Conservation (phyloP, 2,888 invertebrate genomes). For the Zaprionus lineosus region DNA sequence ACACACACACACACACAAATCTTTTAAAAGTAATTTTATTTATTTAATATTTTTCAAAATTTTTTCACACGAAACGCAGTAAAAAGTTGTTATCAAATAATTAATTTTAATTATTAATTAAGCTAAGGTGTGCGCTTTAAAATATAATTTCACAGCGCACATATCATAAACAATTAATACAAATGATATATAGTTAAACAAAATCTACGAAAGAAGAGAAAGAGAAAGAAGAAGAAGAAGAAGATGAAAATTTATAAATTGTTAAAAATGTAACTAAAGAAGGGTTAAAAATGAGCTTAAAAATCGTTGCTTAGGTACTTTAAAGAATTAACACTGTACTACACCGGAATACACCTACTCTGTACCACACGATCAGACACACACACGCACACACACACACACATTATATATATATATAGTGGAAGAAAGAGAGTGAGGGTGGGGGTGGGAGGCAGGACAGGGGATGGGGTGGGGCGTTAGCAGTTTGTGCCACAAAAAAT, state of each 20-base stretch:
- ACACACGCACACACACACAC: slow-evolving; percentile 24
- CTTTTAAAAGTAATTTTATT: slow-evolving; percentile 50
- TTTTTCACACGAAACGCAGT: slow-evolving; percentile 44
- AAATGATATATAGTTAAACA: slow-evolving; percentile 1
- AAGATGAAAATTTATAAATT: slow-evolving; percentile 39
- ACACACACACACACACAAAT: slow-evolving; percentile 18
- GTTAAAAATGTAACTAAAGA: slow-evolving; percentile 42
- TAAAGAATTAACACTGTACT: slow-evolving; percentile 23
- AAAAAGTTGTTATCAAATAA: slow-evolving; percentile 50
- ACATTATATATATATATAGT: too few relatives aligned
- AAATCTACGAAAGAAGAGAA: too few relatives aligned
- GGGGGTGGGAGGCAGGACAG: too few relatives aligned
- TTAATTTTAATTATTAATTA: slow-evolving; percentile 32
- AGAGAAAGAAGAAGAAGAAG: too few relatives aligned
- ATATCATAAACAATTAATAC: slow-evolving; percentile 8
- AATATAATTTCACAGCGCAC: neutral
- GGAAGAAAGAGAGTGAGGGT: too few relatives aligned
- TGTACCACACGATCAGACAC: neutral
- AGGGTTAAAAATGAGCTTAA: slow-evolving; percentile 57
- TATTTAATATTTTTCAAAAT: slow-evolving; percentile 64
- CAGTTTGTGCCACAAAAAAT: slow-evolving; percentile 75
- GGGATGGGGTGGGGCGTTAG: slow-evolving; percentile 57
- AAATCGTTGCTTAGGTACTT: slow-evolving; percentile 57
- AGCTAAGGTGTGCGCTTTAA: slow-evolving; percentile 13
- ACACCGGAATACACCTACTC: slow-evolving; percentile 7